Percentiles rank a stretch among this genome's conserved stretches.
These are phyloP conservation scores for Phyllotreta cruciferae DNA, from an alignment of 2,888 invertebrate species.

Conservation along the genomic window DNA sequence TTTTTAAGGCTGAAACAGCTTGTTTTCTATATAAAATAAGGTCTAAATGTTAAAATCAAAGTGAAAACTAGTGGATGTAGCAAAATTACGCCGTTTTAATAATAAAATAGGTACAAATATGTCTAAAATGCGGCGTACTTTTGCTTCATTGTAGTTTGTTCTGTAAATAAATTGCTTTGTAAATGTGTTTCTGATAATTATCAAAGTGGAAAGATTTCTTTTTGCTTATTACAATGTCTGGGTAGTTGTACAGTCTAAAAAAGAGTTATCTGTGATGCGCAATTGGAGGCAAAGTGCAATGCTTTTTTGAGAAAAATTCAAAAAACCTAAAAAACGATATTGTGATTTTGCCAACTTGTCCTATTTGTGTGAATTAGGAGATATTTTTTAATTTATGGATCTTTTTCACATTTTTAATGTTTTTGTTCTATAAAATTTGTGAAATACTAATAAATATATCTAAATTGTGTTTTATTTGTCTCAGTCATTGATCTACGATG, in stretches of 20 bases:
- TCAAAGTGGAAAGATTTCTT: slow-evolving; percentile 38
- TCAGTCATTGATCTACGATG: neutral
- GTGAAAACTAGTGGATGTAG: slow-evolving; percentile 14
- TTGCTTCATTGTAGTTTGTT: slow-evolving; percentile 1
- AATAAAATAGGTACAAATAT: too few relatives aligned
- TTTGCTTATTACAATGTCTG: slow-evolving; percentile 42
- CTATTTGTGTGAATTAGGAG: slow-evolving; percentile 58
- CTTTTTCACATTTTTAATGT: slow-evolving; percentile 57
- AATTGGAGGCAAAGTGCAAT: slow-evolving; percentile 60
- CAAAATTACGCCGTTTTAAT: too few relatives aligned
- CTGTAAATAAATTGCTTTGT: slow-evolving; percentile 20
- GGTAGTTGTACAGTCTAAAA: slow-evolving; percentile 51
- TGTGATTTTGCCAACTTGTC: slow-evolving; percentile 60
- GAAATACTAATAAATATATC: slow-evolving; percentile 53
- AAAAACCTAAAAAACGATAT: slow-evolving; percentile 46
- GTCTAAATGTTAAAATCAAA: slow-evolving; percentile 33
- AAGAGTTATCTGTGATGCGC: slow-evolving; percentile 59
- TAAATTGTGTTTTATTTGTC: slow-evolving; percentile 3
- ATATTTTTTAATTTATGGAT: slow-evolving; percentile 57
- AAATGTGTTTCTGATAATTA: slow-evolving; percentile 50
- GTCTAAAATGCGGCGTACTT: neutral
- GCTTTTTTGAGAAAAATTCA: slow-evolving; percentile 50
- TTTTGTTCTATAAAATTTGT: slow-evolving; percentile 55
- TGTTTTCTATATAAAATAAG: slow-evolving; percentile 47
- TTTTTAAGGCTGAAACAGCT: slow-evolving; percentile 47